These are phyloP conservation scores for Trichogramma pretiosum DNA, from an alignment of 1,140 invertebrate genomes.

Conservation along the genomic window DNA sequence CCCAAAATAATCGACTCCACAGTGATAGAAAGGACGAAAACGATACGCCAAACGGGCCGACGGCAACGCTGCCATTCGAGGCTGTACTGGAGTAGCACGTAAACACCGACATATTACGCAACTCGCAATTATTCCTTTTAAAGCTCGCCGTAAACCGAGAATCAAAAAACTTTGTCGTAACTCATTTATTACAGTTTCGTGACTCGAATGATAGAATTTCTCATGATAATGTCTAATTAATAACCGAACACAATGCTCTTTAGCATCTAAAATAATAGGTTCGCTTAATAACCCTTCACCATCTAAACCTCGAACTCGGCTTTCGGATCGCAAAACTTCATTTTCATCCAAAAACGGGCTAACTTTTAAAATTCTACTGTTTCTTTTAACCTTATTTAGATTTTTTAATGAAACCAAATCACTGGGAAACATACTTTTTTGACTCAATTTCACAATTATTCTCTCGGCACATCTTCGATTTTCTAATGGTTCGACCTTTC, in stretches of 20 bases:
- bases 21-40: neutral
- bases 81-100: neutral
- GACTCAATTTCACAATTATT: too few species aligned
- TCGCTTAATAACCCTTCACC: neutral
- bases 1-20: neutral
- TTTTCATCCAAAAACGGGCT: too few species aligned
- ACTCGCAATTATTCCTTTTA: neutral
- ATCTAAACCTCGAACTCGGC: neutral
- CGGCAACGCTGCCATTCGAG: neutral
- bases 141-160: slow-evolving; percentile 8
- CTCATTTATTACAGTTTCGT: slow-evolving; percentile 22
- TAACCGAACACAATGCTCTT: neutral
- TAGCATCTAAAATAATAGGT: slow-evolving; percentile 10
- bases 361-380: too few species aligned
- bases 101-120: neutral
- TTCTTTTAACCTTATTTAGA: too few species aligned
- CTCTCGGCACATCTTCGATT: too few species aligned
- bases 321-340: too few species aligned
- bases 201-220: slow-evolving; percentile 11
- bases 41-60: neutral
- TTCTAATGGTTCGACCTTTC: too few species aligned
- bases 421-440: too few species aligned
- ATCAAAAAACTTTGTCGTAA: slow-evolving; percentile 23
- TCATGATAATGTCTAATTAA: slow-evolving; percentile 17
- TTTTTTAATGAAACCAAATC: too few species aligned